These are phyloP conservation scores for Epistrophe eligans DNA, from an alignment of 2,888 invertebrate genomes.

Conservation along the genomic window DNA sequence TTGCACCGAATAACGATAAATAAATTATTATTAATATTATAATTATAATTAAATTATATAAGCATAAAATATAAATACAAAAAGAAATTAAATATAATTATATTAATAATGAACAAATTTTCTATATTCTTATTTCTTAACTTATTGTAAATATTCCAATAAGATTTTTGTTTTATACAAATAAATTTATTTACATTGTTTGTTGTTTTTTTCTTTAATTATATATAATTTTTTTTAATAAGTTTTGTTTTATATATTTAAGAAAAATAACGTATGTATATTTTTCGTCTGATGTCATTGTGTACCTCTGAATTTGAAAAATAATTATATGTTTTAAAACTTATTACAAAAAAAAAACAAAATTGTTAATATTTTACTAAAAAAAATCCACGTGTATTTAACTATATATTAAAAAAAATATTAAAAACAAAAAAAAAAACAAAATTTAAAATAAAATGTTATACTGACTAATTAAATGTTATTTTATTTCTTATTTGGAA, in stretches of 20 bases:
- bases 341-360: conserved; percentile 17
- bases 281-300: conserved; percentile 59
- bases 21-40: conserved; percentile 4
- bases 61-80: conserved; percentile 22
- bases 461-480: conserved; percentile 43
- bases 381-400: conserved; percentile 60
- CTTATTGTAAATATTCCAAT: conserved; percentile 50
- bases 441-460: conserved; percentile 63
- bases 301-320: conserved; percentile 65
- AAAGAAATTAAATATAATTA: conserved; percentile 1
- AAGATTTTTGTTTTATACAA: conserved; percentile 15
- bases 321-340: conserved; percentile 53
- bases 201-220: not conserved
- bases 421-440: conserved; percentile 44
- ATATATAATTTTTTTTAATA: not conserved
- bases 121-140: conserved; percentile 13
- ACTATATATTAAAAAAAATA: conserved; percentile 45
- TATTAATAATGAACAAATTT: conserved; percentile 2
- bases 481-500: conserved; percentile 47
- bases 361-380: conserved; percentile 64
- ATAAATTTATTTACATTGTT: not conserved
- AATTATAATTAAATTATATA: conserved; percentile 26
- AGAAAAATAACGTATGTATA: conserved; percentile 3
- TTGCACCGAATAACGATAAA: conserved; percentile 63
- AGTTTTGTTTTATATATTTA: not conserved